Evolutionary conservation across 1,140 invertebrate genomes (phyloP), one percentile per base, ranked within the genome.

Genomic region (Trachelipus rathkii): DNA sequence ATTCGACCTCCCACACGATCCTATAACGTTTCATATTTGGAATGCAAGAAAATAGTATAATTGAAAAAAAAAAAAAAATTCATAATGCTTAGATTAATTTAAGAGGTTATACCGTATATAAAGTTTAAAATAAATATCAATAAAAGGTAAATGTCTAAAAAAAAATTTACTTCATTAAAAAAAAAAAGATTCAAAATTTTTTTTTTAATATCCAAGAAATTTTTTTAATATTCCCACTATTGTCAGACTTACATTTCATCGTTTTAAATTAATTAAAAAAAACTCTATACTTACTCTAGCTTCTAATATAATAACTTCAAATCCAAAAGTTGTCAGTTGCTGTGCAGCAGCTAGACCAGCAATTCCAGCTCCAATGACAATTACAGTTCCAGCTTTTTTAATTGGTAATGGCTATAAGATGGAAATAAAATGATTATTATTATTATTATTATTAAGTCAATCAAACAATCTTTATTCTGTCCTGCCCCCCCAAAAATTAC

Each of bases 1-100:
- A 99, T 95, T 67, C 97, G 88, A 1, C 97, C 97, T 74, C 97
- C 97, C 60, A 98, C 95, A 77, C 97, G 87, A 86, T 98, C 95
- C 89, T 91, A 79, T 23, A 84, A 82, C 81, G 6, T 33, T 33
- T 33, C 33, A 33, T 1, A 33, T 33, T 33, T 33, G 1, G 33
- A 33, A 3, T 33, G 6, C 6, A 3, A 33, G 33, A 33, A 33
- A 33, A n/a, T n/a, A n/a, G n/a, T n/a, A n/a, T n/a, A n/a, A n/a
- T n/a, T n/a, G n/a, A n/a, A n/a, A n/a, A n/a, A n/a, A n/a, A n/a
- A n/a, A n/a, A n/a, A n/a, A n/a, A n/a, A n/a, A n/a, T n/a, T n/a
- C n/a, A n/a, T n/a, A n/a, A n/a, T n/a, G n/a, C n/a, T n/a, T n/a
- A n/a, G n/a, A n/a, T n/a, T n/a, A n/a, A n/a, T n/a, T n/a, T n/a